phyloP scores from a whole-genome alignment of 2,888 invertebrate species.

The Lepeophtheirus nordmannii region DNA sequence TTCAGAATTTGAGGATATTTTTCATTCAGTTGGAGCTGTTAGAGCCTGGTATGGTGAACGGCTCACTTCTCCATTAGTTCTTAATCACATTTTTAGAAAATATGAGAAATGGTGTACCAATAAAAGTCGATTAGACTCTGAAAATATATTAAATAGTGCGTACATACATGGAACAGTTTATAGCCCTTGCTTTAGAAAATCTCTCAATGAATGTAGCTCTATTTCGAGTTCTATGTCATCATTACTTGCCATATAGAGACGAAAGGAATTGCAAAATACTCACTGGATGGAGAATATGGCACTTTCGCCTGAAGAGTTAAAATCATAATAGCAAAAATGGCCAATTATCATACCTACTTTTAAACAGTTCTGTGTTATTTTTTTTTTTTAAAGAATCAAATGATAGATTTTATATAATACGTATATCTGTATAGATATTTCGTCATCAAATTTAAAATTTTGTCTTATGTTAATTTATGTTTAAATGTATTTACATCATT shows the following conservation, averaged over 20 bases:
- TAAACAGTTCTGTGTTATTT: no score
- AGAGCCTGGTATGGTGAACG: slow-evolving; percentile 13
- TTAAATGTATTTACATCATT: no score
- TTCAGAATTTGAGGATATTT: slow-evolving; percentile 10
- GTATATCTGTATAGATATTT: no score
- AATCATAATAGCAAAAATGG: no score
- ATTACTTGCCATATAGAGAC: background rate
- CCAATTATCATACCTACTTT: no score
- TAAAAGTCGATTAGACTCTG: background rate
- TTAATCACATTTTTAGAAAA: slow-evolving; percentile 1
- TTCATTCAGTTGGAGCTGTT: slow-evolving; percentile 6
- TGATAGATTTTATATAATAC: no score
- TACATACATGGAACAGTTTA: slow-evolving; percentile 13
- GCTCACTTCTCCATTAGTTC: slow-evolving; percentile 11
- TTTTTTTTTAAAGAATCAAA: no score
- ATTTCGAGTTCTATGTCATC: background rate
- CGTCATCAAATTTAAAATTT: no score
- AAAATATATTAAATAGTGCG: slow-evolving; percentile 2
- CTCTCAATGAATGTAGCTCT: background rate
- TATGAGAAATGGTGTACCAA: slow-evolving; percentile 7
- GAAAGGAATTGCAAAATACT: no score
- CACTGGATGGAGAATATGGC: no score
- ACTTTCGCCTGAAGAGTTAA: no score
- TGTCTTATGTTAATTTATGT: no score
- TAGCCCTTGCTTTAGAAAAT: background rate